Base-by-base conservation (phyloP, 2,113 vertebrate species). In the Enhydra lutris region DNA sequence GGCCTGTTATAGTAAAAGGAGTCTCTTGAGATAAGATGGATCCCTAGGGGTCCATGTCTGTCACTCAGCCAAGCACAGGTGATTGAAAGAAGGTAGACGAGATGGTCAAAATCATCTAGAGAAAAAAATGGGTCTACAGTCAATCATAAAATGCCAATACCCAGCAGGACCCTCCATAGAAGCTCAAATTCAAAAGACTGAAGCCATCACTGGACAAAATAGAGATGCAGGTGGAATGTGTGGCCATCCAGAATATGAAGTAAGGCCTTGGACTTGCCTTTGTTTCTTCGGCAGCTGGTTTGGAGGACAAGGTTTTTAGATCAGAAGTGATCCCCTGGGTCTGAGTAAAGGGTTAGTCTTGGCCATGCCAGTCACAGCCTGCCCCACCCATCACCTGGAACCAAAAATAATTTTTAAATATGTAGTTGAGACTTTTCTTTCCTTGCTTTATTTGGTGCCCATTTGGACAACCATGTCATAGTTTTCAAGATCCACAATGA, bases 391-490 rank as follows among this genome's bases (percentile, higher is more conserved):
- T 97, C 95, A 95, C 92, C 92, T 96, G 89, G 80, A 97, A 92
- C 63, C 90, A 87, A 97, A 96, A 87, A 65, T 94, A 91, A 88
- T 87, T 94, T 94, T 85, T 92, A 97, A 97, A 96, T 96, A 96
- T 95, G 89, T 96, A 97, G 92, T 94, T 93, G 29, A 97, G 92
- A 69, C n/a, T 96, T 89, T 94, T 50, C 55, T 90, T 97, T 90
- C 73, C 87, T 98, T 24, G 1, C 95, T 97, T 96, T 96, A 96
- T 95, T 97, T 96, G 74, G 84, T 97, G 94, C 92, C 97, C 94
- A 95, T 96, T 97, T 98, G 97, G 96, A 97, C 83, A 95, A 93
- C 65, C 9, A 1, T 88, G 71, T 82, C 97, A 79, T 78, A 91
- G 15, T 76, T 96, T 97, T 96, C 94, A 96, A 71, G 87, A 94